These are phyloP conservation scores for Mola mola DNA, from an alignment of 2,113 vertebrate species.

Conservation along the genomic window DNA sequence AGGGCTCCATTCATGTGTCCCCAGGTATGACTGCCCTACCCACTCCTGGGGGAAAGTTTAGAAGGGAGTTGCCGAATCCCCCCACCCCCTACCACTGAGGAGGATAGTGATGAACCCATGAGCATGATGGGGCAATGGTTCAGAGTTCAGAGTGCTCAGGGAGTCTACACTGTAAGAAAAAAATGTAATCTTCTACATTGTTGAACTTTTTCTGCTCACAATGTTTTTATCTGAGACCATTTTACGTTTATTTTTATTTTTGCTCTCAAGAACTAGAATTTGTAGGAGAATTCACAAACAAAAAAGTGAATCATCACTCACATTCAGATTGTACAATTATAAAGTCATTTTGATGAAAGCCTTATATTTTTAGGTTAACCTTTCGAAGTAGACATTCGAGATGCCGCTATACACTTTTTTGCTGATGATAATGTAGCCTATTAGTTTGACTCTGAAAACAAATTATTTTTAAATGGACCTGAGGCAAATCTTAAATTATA, in stretches of 20 bases:
- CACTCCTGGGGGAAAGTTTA: background rate
- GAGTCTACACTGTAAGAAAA: slow-evolving; percentile 2
- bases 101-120: slow-evolving; percentile 50
- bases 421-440: too few species aligned
- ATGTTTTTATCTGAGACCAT: too few species aligned
- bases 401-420: too few species aligned
- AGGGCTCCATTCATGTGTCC: slow-evolving; percentile 87
- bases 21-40: slow-evolving; percentile 82
- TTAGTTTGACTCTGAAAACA: too few species aligned
- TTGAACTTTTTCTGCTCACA: too few species aligned
- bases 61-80: slow-evolving; percentile 30
- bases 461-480: too few species aligned
- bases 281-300: background rate
- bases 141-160: slow-evolving; percentile 11
- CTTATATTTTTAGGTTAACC: too few species aligned
- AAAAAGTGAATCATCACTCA: background rate
- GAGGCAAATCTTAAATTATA: too few species aligned
- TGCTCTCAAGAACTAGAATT: background rate
- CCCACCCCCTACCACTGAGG: slow-evolving; percentile 26
- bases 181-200: slow-evolving; percentile 3
- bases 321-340: too few species aligned
- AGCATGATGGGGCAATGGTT: slow-evolving; percentile 39
- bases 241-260: background rate
- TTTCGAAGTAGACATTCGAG: too few species aligned
- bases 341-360: too few species aligned